Evolutionary conservation across 2,113 vertebrate species (phyloP).

Genomic region (Nothocercus nigrocapillus): DNA sequence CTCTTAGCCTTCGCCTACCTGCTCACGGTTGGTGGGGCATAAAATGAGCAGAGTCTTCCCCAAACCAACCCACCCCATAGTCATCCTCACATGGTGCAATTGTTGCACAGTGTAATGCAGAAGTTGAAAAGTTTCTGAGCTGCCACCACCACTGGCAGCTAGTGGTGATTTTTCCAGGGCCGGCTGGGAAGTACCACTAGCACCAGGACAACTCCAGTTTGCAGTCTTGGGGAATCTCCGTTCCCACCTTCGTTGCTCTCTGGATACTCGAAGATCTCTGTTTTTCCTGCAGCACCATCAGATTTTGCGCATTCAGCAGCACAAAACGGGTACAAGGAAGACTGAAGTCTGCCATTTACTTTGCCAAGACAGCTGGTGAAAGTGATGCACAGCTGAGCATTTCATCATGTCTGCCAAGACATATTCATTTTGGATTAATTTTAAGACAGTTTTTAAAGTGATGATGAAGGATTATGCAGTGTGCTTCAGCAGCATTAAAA

Average conservation of each 20-base stretch:
- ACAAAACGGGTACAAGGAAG: background rate
- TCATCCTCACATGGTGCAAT: background rate
- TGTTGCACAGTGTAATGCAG: background rate
- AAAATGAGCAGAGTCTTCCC: background rate
- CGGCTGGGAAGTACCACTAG: too few species aligned
- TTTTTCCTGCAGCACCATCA: background rate
- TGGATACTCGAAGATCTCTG: background rate
- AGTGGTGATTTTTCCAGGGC: background rate
- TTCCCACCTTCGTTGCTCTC: background rate
- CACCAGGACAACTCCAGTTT: background rate
- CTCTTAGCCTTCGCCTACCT: too few species aligned
- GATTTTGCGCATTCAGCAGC: background rate
- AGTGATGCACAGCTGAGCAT: background rate
- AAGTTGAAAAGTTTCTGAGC: background rate
- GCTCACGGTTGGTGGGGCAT: too few species aligned
- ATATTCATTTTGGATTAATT: slow-evolving; percentile 25
- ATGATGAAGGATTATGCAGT: background rate
- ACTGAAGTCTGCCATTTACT: slow-evolving; percentile 10
- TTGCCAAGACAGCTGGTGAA: slow-evolving; percentile 42
- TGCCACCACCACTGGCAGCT: background rate
- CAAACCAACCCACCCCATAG: too few species aligned
- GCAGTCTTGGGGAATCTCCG: background rate
- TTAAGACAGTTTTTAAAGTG: slow-evolving; percentile 27
- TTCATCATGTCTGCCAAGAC: slow-evolving; percentile 47
- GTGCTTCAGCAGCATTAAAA: background rate